Evolutionary conservation across 2,113 vertebrate species (phyloP).

Genomic region (Progne subis): DNA sequence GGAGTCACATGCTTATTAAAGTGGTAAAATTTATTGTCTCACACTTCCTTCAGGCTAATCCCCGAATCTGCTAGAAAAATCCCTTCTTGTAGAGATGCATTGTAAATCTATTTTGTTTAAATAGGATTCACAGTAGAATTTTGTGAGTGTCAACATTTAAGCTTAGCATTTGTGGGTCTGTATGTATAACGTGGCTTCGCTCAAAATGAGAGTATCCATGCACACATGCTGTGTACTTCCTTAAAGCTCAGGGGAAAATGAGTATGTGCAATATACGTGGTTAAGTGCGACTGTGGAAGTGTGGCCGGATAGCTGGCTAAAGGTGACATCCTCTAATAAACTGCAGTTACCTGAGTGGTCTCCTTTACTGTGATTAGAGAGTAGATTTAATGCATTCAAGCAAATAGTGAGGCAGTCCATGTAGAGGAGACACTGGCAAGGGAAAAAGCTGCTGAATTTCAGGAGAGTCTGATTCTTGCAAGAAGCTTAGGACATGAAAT

Average conservation of each 20-base stretch:
- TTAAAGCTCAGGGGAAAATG: constrained; percentile 35
- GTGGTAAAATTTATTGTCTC: constrained; percentile 12
- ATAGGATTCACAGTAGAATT: neutral
- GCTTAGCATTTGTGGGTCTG: neutral
- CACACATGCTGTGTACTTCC: neutral
- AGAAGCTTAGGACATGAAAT: neutral
- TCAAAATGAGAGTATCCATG: constrained; percentile 29
- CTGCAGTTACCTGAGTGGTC: neutral
- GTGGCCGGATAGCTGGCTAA: neutral
- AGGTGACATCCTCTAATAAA: neutral
- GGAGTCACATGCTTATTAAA: constrained; percentile 41
- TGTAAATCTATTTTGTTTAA: constrained; percentile 28
- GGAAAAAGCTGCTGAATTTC: neutral
- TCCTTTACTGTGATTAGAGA: neutral
- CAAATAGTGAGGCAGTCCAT: neutral
- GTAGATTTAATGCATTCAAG: neutral
- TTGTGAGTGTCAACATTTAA: constrained; percentile 29
- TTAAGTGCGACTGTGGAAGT: constrained; percentile 10
- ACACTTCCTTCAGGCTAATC: constrained; percentile 38
- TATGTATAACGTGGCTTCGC: neutral
- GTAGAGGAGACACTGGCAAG: neutral
- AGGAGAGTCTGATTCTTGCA: neutral
- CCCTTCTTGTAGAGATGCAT: neutral
- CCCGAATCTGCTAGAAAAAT: constrained; percentile 26
- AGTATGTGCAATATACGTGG: neutral